These are phyloP conservation scores for Prionailurus viverrinus DNA, from an alignment of 2,113 vertebrate species.

Conservation along the genomic window DNA sequence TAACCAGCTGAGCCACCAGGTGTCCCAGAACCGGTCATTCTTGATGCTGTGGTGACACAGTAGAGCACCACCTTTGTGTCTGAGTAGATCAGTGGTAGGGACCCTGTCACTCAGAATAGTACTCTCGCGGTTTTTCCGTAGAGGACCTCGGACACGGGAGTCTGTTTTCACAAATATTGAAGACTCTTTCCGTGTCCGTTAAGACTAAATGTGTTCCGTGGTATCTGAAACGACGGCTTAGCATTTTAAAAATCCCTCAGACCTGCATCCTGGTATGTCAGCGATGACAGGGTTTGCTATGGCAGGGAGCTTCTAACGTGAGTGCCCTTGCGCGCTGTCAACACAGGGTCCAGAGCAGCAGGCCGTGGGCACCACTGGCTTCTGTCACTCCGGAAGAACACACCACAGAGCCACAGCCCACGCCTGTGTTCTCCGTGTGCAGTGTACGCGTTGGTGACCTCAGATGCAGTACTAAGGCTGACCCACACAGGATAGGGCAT, in stretches of 20 bases:
- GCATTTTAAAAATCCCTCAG: background rate
- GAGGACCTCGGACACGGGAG: background rate
- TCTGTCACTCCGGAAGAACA: background rate
- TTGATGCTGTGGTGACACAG: accelerated
- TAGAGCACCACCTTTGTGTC: accelerated
- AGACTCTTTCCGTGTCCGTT: background rate
- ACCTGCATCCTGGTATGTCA: accelerated
- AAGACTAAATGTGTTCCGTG: background rate
- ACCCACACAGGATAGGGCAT: background rate
- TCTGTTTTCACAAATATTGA: background rate
- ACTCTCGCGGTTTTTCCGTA: background rate
- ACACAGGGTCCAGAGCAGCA: accelerated
- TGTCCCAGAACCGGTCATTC: too few relatives aligned
- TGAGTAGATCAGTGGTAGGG: background rate
- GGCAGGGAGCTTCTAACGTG: background rate
- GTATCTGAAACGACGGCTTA: background rate
- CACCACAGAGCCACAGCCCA: accelerated
- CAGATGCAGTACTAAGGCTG: background rate
- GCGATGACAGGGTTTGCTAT: background rate
- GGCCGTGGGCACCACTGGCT: background rate
- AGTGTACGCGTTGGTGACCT: background rate
- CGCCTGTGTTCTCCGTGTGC: accelerated
- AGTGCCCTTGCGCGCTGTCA: background rate
- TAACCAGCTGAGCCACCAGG: too few relatives aligned
- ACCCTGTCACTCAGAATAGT: background rate